phyloP scores from a whole-genome alignment of 2,888 invertebrate species.

The Cyclophora albipunctata region DNA sequence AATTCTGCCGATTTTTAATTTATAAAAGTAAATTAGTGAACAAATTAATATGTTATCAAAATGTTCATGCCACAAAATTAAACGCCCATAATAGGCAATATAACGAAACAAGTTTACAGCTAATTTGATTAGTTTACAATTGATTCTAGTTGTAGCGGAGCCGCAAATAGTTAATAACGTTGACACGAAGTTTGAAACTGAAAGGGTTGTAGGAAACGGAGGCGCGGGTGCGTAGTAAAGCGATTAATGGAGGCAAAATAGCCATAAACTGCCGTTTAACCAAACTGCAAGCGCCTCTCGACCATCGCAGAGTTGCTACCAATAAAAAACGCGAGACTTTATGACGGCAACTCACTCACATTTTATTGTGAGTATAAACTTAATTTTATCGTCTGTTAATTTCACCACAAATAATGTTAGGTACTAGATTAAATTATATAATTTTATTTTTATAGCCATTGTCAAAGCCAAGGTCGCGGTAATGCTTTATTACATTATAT shows the following conservation, averaged over 20 bases:
- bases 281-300: slow-evolving; percentile 74
- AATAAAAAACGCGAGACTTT: slow-evolving; percentile 76
- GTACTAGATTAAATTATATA: slow-evolving; percentile 65
- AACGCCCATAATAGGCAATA: too few species aligned
- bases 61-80: too few species aligned
- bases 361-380: slow-evolving; percentile 76
- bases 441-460: slow-evolving; percentile 55
- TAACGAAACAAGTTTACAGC: neutral
- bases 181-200: slow-evolving; percentile 14
- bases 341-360: slow-evolving; percentile 75
- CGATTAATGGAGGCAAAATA: slow-evolving; percentile 75
- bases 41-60: too few species aligned
- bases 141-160: slow-evolving; percentile 1
- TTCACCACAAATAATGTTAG: slow-evolving; percentile 74
- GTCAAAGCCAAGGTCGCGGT: slow-evolving; percentile 54
- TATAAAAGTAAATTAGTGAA: too few species aligned
- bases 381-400: slow-evolving; percentile 76
- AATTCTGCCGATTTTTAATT: too few species aligned
- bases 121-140: neutral
- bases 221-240: slow-evolving; percentile 71
- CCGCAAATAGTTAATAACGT: slow-evolving; percentile 9
- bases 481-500: slow-evolving; percentile 35
- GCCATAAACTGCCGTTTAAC: slow-evolving; percentile 75
- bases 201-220: slow-evolving; percentile 55
- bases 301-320: slow-evolving; percentile 62